These are phyloP conservation scores for Whitmania pigra DNA, from an alignment of 1,140 invertebrate species.

Conservation along the genomic window DNA sequence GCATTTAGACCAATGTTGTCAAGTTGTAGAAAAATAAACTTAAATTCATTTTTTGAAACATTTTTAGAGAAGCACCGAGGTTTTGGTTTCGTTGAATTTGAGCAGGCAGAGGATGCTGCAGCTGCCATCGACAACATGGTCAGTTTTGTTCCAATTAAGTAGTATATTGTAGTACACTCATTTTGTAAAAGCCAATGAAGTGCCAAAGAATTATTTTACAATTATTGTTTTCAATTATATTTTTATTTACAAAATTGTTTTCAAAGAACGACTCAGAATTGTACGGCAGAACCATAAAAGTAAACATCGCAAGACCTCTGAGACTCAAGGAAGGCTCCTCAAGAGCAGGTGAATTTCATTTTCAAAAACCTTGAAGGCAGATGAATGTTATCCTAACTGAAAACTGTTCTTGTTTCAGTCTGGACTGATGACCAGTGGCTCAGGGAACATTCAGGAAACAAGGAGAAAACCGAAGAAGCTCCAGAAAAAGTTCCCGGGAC, in stretches of 20 bases:
- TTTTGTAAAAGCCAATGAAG: background rate
- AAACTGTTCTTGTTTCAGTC: constrained; percentile 45
- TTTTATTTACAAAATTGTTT: background rate
- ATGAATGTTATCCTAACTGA: background rate
- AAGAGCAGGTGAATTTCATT: constrained; percentile 48
- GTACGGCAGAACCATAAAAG: constrained; percentile 88
- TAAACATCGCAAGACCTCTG: constrained; percentile 84
- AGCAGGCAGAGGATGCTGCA: constrained; percentile 69
- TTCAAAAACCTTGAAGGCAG: background rate
- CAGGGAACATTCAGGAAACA: constrained; percentile 53
- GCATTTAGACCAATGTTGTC: background rate
- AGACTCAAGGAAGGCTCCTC: constrained; percentile 78
- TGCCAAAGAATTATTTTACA: background rate
- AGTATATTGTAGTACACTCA: no score
- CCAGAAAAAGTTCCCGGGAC: constrained; percentile 32
- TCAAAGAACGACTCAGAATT: constrained; percentile 87
- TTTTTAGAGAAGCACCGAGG: constrained; percentile 70
- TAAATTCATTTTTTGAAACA: constrained; percentile 18
- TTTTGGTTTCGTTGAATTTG: constrained; percentile 97
- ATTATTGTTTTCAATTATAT: constrained; percentile 19
- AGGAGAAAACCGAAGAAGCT: constrained; percentile 35
- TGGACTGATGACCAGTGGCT: constrained; percentile 96
- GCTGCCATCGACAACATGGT: constrained; percentile 99
- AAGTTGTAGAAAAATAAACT: background rate
- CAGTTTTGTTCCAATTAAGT: constrained; percentile 29